Evolutionary conservation across 1,140 invertebrate genomes (phyloP), one percentile per base, ranked within the genome.

Genomic region (Lordiphosa clarofinis): DNA sequence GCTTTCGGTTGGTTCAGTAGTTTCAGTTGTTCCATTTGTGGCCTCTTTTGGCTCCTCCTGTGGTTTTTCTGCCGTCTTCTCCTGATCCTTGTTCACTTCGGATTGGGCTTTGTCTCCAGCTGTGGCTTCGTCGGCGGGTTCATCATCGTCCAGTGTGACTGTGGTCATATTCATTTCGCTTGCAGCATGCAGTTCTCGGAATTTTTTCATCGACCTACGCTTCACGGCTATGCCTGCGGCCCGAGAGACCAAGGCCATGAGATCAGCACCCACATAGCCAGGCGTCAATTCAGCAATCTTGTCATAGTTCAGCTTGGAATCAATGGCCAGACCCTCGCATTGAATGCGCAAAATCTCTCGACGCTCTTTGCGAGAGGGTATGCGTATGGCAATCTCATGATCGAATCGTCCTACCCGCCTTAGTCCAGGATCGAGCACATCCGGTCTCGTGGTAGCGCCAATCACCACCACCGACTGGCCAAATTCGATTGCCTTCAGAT

Each of bases 231-330:
- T 92, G 87, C 96, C 94, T 4, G 95, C 95, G 24, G 97, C 96
- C 90, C 98, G 95, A 64, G 94, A 92, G 1, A 95, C 93, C 31
- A 99, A 90, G 0, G 96, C 94, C 76, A 94, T 92, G 19, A 99
- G 91, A 92, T 99, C 98, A 8, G 96, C 97, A 13, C 97, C 98
- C 33, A 99, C 97, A 92, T 95, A 99, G n/a, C 98, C 98, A 6
- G 98, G 98, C 31, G 97, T 98, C 15, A 94, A 90, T 70, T 94
- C 92, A 21, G 97, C 96, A 42, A 99, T 90, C 33, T 90, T 89
- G 58, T 92, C 88, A 63, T 94, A 93, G 87, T 95, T 92, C 68
- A 98, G 92, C 72, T 93, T 92, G 15, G 92, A 73, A 49, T 92
- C 90, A 5, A 99, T 86, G 53, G 92, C 92, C 42, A 98, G 88